Percentiles rank a stretch among this genome's conserved stretches.
Conservation (phyloP, 2,113 vertebrate genomes). For the Colaptes auratus region DNA sequence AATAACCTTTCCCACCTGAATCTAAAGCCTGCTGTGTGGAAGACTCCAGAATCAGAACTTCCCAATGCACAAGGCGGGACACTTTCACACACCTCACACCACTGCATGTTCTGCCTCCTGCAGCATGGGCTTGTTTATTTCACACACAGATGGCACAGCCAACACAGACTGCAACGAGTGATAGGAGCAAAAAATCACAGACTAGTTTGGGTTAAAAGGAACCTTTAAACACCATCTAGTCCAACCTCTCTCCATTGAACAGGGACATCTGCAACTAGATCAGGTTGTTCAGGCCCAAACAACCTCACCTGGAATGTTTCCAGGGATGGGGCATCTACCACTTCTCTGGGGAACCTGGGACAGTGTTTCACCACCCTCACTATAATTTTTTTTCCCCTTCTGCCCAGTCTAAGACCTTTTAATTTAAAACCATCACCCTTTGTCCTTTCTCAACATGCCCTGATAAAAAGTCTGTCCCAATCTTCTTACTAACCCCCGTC, state of each 20-base stretch:
- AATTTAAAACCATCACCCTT: background rate
- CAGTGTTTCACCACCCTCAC: background rate
- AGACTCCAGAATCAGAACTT: background rate
- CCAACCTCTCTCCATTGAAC: background rate
- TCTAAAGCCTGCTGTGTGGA: background rate
- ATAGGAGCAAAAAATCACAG: background rate
- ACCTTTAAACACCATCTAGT: background rate
- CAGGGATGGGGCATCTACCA: background rate
- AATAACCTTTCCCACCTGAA: background rate
- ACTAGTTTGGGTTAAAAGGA: background rate
- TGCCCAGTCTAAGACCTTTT: background rate
- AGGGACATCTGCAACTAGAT: background rate
- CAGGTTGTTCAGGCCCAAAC: background rate
- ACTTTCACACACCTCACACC: rapidly evolving
- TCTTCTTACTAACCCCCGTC: background rate
- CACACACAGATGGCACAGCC: no score
- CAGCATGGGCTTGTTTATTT: rapidly evolving
- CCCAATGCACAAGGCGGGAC: background rate
- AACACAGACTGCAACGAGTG: rapidly evolving
- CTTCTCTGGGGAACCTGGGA: background rate
- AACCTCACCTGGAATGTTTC: background rate
- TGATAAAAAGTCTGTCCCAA: background rate
- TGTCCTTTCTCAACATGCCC: background rate
- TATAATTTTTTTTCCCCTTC: background rate
- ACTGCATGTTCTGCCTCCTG: background rate